phyloP scores from a whole-genome alignment of 2,888 invertebrate species.

The Tipula helvola region DNA sequence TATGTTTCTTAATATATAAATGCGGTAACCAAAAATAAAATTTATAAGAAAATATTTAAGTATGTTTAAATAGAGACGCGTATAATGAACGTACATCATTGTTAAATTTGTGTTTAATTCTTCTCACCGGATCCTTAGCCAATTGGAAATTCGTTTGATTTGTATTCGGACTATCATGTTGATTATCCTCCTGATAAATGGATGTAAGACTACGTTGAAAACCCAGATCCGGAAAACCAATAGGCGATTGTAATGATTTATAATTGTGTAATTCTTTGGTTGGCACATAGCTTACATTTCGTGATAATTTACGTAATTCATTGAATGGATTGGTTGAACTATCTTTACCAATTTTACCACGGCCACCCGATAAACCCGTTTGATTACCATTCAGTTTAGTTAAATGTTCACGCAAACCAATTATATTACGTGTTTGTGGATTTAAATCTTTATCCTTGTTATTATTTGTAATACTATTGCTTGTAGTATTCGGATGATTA shows the following conservation, averaged over 20 bases:
- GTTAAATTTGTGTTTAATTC: constrained; percentile 7
- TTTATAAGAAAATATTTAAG: not conserved
- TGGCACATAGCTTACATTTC: not conserved
- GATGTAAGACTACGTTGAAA: not conserved
- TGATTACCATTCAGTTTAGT: not conserved
- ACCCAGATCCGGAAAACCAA: not conserved
- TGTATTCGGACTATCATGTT: constrained; percentile 6
- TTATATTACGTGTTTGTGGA: not conserved
- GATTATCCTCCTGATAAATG: not conserved
- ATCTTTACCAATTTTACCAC: not conserved
- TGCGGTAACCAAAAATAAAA: not conserved
- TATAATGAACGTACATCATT: not conserved
- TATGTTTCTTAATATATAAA: not conserved
- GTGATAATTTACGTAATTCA: not conserved
- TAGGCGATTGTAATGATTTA: not conserved
- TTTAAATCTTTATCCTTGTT: not conserved
- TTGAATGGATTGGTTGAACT: not conserved
- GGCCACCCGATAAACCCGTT: not conserved
- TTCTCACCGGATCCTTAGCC: constrained; percentile 8
- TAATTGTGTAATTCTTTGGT: not conserved
- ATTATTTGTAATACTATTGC: not conserved
- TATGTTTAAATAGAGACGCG: not conserved
- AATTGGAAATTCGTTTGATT: not conserved
- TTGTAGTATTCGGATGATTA: not conserved
- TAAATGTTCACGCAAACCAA: not conserved